phyloP scores from a whole-genome alignment of 2,113 vertebrate genomes.

The Cygnus buccinator region DNA sequence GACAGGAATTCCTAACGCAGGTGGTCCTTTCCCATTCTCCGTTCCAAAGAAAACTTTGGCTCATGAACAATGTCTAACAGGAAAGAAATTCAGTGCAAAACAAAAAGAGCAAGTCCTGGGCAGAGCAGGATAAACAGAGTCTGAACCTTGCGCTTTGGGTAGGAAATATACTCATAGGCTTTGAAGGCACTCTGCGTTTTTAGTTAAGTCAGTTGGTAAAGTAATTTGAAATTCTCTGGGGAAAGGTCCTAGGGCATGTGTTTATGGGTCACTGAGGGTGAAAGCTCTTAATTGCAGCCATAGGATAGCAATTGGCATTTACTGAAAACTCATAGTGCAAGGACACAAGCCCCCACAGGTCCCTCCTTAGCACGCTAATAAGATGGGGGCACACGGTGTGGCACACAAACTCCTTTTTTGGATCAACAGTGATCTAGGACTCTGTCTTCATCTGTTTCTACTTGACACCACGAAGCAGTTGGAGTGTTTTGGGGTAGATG shows the following conservation, averaged over 20 bases:
- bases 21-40: slow-evolving; percentile 24
- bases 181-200: not conserved
- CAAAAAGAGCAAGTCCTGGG: not conserved
- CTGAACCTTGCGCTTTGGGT: not conserved
- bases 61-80: not conserved
- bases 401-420: not conserved
- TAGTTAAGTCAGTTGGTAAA: not conserved
- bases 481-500: not conserved
- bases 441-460: not conserved
- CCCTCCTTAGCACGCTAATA: not conserved
- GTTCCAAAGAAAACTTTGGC: slow-evolving; percentile 62
- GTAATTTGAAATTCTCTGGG: not conserved
- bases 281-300: not conserved
- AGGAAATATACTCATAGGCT: not conserved
- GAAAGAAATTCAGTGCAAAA: slow-evolving; percentile 43
- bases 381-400: not conserved
- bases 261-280: not conserved
- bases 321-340: not conserved
- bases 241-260: not conserved
- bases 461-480: not conserved
- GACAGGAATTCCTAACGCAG: slow-evolving; percentile 49
- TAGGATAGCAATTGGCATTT: not conserved
- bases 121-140: slow-evolving; percentile 26
- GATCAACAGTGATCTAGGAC: not conserved
- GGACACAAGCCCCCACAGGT: not conserved